Base-by-base conservation (phyloP, 1,140 invertebrate genomes). In the Apis dorsata region DNA sequence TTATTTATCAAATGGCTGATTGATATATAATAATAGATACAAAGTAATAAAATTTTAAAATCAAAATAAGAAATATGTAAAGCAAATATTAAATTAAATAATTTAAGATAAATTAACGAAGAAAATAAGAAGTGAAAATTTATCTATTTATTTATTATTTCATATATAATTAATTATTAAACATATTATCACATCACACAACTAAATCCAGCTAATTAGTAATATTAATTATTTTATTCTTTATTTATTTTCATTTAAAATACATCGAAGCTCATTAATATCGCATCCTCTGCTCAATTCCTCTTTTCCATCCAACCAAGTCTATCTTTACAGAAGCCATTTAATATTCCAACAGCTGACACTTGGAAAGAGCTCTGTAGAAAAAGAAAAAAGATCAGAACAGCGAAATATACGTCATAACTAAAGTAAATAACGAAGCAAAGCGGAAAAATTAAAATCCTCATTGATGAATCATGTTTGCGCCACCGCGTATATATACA, bases 391-490 rank as follows among this genome's bases (percentile, higher is more conserved):
- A n/a, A 60, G 9, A 60, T 10, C 19, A 21, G 17, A 17, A 12
- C 13, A 10, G 28, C 21, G 4, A 49, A 12, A 24, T 70, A 24
- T 13, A 59, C 8, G 66, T 24, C 44, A n/a, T n/a, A 49, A n/a
- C 7, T 15, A 55, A 44, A 21, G 76, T n/a, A 78, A 69, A 59
- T 53, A 78, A 69, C 21, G 53, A 10, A 21, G 17, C n/a, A 71
- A 74, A 71, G n/a, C 44, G 49, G n/a, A 59, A 28, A 65, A 80
- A 74, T 74, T 57, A 74, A 80, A 80, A 60, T 73, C 28, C 62
- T 73, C 70, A 72, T 63, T 63, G 59, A 57, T 34, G 75, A 59
- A 79, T 57, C n/a, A 24, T 17, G 81, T 75, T 60, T 71, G 66
- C 72, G 57, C 5, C 49, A 68, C 21, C 73, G 60, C 78, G 57